Base-by-base conservation (phyloP, 2,113 vertebrate genomes). In the Ardeotis arabs region DNA sequence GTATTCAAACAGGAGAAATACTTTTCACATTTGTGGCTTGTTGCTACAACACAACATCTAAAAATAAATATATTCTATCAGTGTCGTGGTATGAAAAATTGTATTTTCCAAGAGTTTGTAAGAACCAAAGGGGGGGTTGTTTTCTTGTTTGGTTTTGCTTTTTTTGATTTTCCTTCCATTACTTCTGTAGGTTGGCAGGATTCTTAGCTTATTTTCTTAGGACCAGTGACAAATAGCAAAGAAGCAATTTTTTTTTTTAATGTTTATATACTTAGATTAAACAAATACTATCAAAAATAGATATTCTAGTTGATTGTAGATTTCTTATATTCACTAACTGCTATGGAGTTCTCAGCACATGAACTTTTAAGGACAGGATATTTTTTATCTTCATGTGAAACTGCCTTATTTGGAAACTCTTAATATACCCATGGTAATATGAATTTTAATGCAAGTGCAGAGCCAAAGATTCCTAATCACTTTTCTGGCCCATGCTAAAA, bases 31-130 rank as follows among this genome's bases (percentile, higher is more conserved):
- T 73, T 78, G 55, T 62, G 87, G 69, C 21, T 92, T 86, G 16
- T 76, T 89, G 50, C 67, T 96, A 64, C n/a, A 97, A n/a, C 10
- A 60, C 19, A 69, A 39, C 17, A 55, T 78, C 70, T 88, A 89
- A 95, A 97, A 96, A 89, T 89, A 97, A 95, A 88, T 31, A 56
- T 62, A 22, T 37, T 94, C 70, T 68, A 33, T 95, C 58, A 97
- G 31, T 74, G 35, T 90, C 75, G 74, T 19, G 28, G n/a, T 21
- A 87, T 73, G 70, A 96, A 96, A 96, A 96, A 89, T 28, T 87
- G 35, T 60, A 70, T 96, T 96, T 96, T 86, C 67, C 59, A 75
- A 85, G 45, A 81, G 35, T 89, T 91, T 70, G 28, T 93, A 95
- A 85, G 31, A 96, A 95, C 9, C 13, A 75, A 60, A 50, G 1